Conservation (phyloP, 1,140 invertebrate species). For the Littorina saxatilis region DNA sequence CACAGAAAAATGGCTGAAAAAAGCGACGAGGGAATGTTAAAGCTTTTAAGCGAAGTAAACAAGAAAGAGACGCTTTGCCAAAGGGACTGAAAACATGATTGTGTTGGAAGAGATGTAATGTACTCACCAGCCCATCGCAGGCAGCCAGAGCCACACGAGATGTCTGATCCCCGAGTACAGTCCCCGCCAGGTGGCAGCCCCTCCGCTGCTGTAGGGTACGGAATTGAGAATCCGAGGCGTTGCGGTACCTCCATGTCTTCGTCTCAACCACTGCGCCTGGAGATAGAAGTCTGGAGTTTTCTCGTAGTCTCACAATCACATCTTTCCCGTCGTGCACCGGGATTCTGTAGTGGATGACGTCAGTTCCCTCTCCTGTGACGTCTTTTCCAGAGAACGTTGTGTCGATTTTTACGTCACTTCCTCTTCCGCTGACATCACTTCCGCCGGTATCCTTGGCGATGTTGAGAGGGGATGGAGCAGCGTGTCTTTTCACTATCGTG, state of each 20-base stretch:
- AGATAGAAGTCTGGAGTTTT: constrained; percentile 82
- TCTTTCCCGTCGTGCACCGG: constrained; percentile 74
- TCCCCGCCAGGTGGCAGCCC: constrained; percentile 86
- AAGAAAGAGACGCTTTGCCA: background rate
- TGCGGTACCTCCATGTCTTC: constrained; percentile 76
- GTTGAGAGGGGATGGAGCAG: background rate
- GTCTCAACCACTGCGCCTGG: constrained; percentile 85
- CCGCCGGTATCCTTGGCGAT: background rate
- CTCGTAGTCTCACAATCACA: constrained; percentile 79
- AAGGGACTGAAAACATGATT: background rate
- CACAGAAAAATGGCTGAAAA: background rate
- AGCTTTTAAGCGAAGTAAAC: background rate
- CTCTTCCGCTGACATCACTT: background rate
- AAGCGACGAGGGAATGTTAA: background rate
- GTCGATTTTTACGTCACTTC: background rate
- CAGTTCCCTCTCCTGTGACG: constrained; percentile 48
- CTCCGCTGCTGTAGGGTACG: constrained; percentile 31
- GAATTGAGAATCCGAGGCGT: constrained; percentile 63
- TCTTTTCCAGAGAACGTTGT: background rate
- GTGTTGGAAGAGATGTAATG: background rate
- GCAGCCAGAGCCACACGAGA: constrained; percentile 86
- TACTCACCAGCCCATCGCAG: constrained; percentile 89
- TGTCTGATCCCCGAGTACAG: constrained; percentile 81
- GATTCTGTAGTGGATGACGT: constrained; percentile 79
- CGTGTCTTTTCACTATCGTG: constrained; percentile 43